Evolutionary conservation across 2,113 vertebrate species (phyloP), one percentile per base, ranked within the genome.

Genomic region (Catharus minimus): DNA sequence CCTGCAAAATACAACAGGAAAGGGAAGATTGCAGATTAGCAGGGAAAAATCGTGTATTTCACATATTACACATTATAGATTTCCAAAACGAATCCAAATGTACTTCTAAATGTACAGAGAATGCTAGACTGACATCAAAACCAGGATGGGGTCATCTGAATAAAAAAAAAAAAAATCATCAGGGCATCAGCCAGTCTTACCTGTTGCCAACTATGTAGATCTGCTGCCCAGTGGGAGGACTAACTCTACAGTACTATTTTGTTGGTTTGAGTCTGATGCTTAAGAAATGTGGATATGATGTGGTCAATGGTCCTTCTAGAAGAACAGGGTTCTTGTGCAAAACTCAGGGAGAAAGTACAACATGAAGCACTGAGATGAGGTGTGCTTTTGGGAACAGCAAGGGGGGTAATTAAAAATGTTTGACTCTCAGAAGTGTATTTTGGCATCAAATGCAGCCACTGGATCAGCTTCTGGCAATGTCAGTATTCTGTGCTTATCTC

Each of bases 1-100:
- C 99, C 99, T 99, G 90, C 52, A 96, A 97, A 53, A 83, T 33
- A 94, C 5, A 93, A 90, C 56, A 77, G 58, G 93, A 90, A 43
- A 94, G 49, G 92, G 28, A 95, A 79, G 15, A 21, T 22, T 58
- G 66, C 13, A 95, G 60, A 84, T 95, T 84, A 88, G 57, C 43
- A 69, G 33, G 13, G n/a, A 39, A 82, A 75, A 82, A 23, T 7
- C 43, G 87, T 62, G 0, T 39, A 43, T 50, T 78, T 73, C 41
- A 81, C 11, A 43, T 32, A 61, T 32, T 14, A 62, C 16, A 52
- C 15, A 68, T 38, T 16, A 75, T 2, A 60, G 32, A 61, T 52
- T 56, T 90, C 32, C 38, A 75, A 86, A 92, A 11, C 23, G 10
- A 75, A 10, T 30, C 13, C 18, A 68, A 39, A 39, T 39, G 39